Evolutionary conservation across 1,140 invertebrate species (phyloP).

Genomic region (Drosophila nikananu): DNA sequence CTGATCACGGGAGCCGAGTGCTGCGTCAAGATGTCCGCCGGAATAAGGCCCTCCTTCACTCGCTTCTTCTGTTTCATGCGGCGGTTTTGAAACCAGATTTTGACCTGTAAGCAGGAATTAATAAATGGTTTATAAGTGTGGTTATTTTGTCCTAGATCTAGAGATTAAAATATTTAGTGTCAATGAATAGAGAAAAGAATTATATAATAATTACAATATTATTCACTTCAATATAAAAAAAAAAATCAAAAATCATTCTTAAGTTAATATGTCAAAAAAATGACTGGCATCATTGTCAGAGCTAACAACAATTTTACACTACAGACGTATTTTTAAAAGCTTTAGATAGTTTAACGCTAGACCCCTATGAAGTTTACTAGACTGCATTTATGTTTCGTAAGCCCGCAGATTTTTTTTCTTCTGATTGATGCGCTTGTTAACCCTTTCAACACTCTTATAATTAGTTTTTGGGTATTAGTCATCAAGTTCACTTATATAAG

Average conservation of each 20-base stretch:
- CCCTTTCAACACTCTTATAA: neutral
- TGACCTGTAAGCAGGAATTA: slow-evolving; percentile 87
- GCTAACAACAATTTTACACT: neutral
- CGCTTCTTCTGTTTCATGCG: slow-evolving; percentile 97
- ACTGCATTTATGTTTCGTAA: neutral
- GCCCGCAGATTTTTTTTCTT: slow-evolving; percentile 2
- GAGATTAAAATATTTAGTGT: neutral
- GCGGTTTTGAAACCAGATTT: slow-evolving; percentile 97
- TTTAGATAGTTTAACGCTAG: neutral
- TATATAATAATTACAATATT: neutral
- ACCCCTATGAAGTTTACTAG: neutral
- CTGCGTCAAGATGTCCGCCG: slow-evolving; percentile 86
- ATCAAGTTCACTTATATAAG: neutral
- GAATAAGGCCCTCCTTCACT: slow-evolving; percentile 95
- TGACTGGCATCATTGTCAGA: neutral
- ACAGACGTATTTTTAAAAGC: neutral
- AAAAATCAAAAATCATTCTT: neutral
- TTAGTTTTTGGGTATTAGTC: neutral
- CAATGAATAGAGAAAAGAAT: neutral
- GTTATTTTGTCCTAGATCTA: neutral
- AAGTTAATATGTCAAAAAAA: neutral
- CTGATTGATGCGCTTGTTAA: neutral
- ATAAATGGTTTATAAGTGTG: neutral
- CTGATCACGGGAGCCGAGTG: slow-evolving; percentile 56
- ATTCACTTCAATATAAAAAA: neutral